A percentile compares a stretch with the other conserved stretches of the same genome.
Conservation (phyloP, 2,888 invertebrate genomes). For the Acanthosepion lycidas region DNA sequence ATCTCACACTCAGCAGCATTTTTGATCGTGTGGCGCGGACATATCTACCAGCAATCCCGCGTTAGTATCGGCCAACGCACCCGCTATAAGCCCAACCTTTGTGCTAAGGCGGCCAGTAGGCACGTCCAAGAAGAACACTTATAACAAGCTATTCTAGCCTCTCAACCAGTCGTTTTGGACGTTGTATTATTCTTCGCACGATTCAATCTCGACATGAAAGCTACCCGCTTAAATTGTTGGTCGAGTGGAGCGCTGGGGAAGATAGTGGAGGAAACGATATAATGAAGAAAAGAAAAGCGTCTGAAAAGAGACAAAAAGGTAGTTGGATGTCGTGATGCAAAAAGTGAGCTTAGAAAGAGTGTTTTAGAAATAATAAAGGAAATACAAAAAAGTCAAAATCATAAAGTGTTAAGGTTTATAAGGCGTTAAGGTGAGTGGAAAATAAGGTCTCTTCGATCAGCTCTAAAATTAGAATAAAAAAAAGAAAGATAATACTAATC, state of each 20-base stretch:
- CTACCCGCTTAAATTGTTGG: slow-evolving; percentile 11
- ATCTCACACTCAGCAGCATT: neutral
- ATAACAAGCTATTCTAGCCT: neutral
- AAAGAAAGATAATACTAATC: too few relatives aligned
- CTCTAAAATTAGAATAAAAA: neutral
- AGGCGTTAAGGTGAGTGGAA: neutral
- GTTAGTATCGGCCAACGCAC: neutral
- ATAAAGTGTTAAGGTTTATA: too few relatives aligned
- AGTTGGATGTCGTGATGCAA: neutral
- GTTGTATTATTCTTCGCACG: slow-evolving; percentile 1
- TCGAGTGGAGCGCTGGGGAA: neutral
- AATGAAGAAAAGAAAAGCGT: neutral
- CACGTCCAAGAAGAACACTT: neutral
- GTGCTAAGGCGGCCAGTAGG: neutral
- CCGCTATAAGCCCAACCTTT: neutral
- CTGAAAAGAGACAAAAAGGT: neutral
- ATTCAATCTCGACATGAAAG: slow-evolving; percentile 33
- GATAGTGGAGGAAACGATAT: neutral
- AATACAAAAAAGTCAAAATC: neutral
- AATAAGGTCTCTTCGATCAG: neutral
- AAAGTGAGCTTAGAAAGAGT: neutral
- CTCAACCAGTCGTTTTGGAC: neutral
- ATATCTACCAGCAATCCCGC: neutral
- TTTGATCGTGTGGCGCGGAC: neutral
- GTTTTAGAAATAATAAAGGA: neutral